These are phyloP conservation scores for Pterophyllum scalare DNA, from an alignment of 2,113 vertebrate genomes.

Conservation along the genomic window DNA sequence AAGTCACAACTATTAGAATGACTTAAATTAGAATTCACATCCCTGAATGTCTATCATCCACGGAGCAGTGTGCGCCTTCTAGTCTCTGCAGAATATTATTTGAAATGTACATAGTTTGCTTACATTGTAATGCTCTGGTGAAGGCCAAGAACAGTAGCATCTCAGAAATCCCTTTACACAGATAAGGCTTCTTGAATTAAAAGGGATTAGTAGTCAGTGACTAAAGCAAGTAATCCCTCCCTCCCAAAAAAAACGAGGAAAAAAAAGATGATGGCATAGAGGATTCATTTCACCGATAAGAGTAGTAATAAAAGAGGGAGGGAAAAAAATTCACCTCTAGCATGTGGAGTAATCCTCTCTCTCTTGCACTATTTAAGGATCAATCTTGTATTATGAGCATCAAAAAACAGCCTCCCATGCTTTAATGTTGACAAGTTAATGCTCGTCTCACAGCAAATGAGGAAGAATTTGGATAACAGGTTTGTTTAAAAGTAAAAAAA, in stretches of 20 bases:
- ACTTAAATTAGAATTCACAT: not conserved
- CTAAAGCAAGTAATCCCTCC: slow-evolving; percentile 16
- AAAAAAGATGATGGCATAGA: not conserved
- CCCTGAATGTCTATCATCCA: not conserved
- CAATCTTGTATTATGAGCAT: not conserved
- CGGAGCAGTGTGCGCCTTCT: not conserved
- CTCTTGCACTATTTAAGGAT: not conserved
- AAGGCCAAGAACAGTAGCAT: slow-evolving; percentile 16
- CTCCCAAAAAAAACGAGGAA: not conserved
- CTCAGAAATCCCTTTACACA: slow-evolving; percentile 36
- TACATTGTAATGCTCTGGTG: not conserved
- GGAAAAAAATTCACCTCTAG: slow-evolving; percentile 3
- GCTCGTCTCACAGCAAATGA: not conserved
- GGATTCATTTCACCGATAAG: slow-evolving; percentile 45
- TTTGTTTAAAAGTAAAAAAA: not conserved
- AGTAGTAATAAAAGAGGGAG: not conserved
- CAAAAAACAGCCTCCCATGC: not conserved
- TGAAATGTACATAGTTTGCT: slow-evolving; percentile 4
- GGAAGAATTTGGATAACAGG: not conserved
- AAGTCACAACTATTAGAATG: not conserved
- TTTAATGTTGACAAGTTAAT: too few species aligned
- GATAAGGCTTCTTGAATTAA: slow-evolving; percentile 43
- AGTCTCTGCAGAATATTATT: not conserved
- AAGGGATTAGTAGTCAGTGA: slow-evolving; percentile 34
- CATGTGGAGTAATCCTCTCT: slow-evolving; percentile 20